These are phyloP conservation scores for Acanthornis magna DNA, from an alignment of 2,797 vertebrate species.

Conservation along the genomic window DNA sequence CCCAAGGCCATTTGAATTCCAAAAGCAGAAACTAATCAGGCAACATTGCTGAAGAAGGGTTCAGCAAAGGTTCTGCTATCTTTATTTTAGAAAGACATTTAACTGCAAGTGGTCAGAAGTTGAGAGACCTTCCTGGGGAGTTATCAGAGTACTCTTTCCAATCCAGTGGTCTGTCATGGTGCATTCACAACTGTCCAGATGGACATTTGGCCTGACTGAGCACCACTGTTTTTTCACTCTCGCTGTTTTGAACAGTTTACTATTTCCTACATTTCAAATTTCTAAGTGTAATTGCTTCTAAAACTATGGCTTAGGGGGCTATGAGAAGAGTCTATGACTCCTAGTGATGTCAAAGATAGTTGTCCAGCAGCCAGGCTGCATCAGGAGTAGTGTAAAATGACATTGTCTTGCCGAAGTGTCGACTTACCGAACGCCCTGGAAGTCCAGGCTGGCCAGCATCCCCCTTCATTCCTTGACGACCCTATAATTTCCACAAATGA, in stretches of 20 bases:
- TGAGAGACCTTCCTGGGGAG: neutral
- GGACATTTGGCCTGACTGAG: neutral
- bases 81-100: neutral
- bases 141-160: neutral
- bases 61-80: neutral
- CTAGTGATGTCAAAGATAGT: neutral
- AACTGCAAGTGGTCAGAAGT: neutral
- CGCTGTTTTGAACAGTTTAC: neutral
- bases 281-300: neutral
- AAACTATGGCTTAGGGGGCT: neutral
- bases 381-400: neutral
- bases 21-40: neutral
- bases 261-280: neutral
- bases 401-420: neutral
- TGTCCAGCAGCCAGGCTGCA: neutral
- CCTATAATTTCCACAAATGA: conserved; percentile 73
- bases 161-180: neutral
- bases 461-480: conserved; percentile 92
- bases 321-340: neutral
- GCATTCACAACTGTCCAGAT: neutral
- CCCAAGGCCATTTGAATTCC: neutral
- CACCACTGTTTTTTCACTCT: neutral
- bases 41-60: neutral
- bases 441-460: conserved; percentile 90
- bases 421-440: conserved; percentile 89